These are phyloP conservation scores for Caenorhabditis sp. DNA, from an alignment of 2,888 invertebrate genomes.

Conservation along the genomic window DNA sequence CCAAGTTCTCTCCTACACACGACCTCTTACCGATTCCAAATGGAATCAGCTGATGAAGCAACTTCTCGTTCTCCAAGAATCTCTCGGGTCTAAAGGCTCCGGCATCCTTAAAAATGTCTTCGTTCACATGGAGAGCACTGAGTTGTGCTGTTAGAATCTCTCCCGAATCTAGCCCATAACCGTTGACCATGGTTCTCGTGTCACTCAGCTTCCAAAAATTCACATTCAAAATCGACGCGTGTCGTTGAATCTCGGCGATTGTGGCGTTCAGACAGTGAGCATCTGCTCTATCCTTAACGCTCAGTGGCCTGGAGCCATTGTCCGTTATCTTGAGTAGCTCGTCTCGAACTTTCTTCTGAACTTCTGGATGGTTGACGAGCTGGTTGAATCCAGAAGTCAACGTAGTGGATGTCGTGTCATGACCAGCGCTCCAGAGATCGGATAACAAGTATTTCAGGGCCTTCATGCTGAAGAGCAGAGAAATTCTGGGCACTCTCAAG, in stretches of 20 bases:
- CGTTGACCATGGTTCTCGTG: conserved; percentile 36
- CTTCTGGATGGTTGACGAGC: conserved; percentile 58
- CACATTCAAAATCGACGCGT: conserved; percentile 59
- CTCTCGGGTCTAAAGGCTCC: conserved; percentile 61
- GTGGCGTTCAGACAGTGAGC: conserved; percentile 49
- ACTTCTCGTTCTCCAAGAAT: conserved; percentile 51
- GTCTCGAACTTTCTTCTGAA: conserved; percentile 36
- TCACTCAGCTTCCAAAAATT: conserved; percentile 53
- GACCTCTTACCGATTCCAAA: conserved; percentile 68
- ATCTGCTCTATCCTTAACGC: conserved; percentile 31
- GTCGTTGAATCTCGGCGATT: conserved; percentile 61
- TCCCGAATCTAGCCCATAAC: conserved; percentile 43
- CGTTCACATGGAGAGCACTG: conserved; percentile 52
- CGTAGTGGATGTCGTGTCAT: conserved; percentile 68
- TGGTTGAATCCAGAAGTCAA: conserved; percentile 56
- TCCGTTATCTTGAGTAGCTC: conserved; percentile 55
- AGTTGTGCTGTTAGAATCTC: conserved; percentile 58
- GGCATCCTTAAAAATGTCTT: conserved; percentile 22
- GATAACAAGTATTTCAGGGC: conserved; percentile 37
- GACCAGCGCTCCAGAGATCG: conserved; percentile 71
- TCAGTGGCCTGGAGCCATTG: conserved; percentile 20
- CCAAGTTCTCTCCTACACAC: conserved; percentile 67
- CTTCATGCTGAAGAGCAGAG: conserved; percentile 22
- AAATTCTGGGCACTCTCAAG: too few relatives aligned
- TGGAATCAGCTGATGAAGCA: conserved; percentile 50